phyloP scores from a whole-genome alignment of 2,113 vertebrate species.

The Coreoperca whiteheadi region DNA sequence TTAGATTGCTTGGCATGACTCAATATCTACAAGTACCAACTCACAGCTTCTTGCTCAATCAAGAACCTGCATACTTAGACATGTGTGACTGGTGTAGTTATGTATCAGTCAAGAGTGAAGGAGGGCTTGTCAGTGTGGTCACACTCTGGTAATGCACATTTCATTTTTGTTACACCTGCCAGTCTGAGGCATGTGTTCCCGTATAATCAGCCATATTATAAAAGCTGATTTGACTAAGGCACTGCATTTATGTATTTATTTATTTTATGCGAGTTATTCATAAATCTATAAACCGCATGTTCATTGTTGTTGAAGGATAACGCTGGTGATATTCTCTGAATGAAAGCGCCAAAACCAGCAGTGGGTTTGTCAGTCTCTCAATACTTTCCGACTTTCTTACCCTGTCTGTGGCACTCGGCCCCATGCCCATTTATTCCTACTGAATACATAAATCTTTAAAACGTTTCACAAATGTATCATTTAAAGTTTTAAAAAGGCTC shows the following conservation, averaged over 20 bases:
- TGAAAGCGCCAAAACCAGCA: background rate
- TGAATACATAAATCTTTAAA: background rate
- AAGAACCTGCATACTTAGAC: conserved; percentile 5
- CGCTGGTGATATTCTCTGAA: background rate
- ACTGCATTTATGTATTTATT: no score
- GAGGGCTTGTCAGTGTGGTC: background rate
- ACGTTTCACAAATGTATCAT: no score
- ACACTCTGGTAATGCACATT: background rate
- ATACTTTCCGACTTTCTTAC: background rate
- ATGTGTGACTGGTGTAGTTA: background rate
- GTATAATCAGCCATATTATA: background rate
- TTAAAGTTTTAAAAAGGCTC: no score
- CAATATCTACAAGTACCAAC: background rate
- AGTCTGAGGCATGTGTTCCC: background rate
- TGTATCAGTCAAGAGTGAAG: background rate
- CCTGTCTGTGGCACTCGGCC: background rate
- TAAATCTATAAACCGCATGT: background rate
- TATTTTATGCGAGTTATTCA: background rate
- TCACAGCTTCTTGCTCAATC: background rate
- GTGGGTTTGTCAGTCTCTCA: background rate
- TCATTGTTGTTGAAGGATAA: background rate
- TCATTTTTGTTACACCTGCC: conserved; percentile 9
- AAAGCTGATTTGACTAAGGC: background rate
- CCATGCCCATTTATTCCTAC: background rate
- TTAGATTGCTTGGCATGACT: conserved; percentile 19